Percentiles rank a stretch among this genome's conserved stretches.
These are phyloP conservation scores for Heliocidaris tuberculata DNA, from an alignment of 35 echinoderm and acorn worm genomes.

Conservation along the genomic window DNA sequence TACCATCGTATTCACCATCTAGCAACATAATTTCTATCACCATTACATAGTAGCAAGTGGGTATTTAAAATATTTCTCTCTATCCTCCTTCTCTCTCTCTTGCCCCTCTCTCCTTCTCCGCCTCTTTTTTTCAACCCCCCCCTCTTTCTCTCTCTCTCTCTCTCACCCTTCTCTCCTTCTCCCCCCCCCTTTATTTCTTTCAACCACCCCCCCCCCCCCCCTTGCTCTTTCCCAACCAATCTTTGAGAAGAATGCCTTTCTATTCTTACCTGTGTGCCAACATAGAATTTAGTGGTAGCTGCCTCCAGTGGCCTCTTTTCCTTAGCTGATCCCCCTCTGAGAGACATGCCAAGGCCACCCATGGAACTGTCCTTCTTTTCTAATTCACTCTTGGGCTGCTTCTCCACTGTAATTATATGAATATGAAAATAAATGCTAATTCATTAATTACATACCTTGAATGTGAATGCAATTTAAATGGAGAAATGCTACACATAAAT, in stretches of 20 bases:
- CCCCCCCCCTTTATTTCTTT: background rate
- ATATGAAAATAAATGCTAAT: no score
- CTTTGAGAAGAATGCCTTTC: background rate
- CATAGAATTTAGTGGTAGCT: slow-evolving; percentile 86
- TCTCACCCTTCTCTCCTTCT: background rate
- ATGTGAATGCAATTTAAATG: no score
- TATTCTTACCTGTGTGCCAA: slow-evolving; percentile 88
- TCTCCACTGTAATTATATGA: slow-evolving; percentile 61
- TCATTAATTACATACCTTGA: no score
- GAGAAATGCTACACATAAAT: no score
- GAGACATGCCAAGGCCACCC: slow-evolving; percentile 38
- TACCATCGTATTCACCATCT: no score
- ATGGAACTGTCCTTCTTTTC: slow-evolving; percentile 66
- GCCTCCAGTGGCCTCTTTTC: slow-evolving; percentile 90
- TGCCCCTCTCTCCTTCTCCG: background rate
- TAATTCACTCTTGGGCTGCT: slow-evolving; percentile 59
- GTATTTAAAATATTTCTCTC: background rate
- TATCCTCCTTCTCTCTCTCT: slow-evolving; percentile 4
- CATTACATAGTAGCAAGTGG: no score
- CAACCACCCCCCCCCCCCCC: background rate
- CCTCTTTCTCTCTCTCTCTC: no score
- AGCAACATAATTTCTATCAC: no score
- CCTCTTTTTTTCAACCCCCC: background rate
- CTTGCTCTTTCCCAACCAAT: background rate
- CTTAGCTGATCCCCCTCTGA: slow-evolving; percentile 83